Base-by-base conservation (phyloP, 2,113 vertebrate genomes). In the Helogale parvula region DNA sequence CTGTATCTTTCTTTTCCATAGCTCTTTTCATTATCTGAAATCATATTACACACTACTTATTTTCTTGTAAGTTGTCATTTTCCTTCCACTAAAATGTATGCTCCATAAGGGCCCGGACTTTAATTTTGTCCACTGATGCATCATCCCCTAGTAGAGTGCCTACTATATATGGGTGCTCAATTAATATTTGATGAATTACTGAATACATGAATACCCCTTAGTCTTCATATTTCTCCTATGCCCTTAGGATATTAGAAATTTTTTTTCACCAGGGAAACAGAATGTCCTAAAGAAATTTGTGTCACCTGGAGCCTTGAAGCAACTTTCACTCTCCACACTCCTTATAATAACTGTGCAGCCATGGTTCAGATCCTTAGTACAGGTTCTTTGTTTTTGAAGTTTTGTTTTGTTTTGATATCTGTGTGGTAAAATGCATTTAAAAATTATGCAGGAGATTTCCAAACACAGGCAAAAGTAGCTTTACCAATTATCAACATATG, bases 391-490 rank as follows among this genome's bases (percentile, higher is more conserved):
- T 52, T 63, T 63, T 57, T 57, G 14, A 63, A 11, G 15, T n/a
- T 77, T 90, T 47, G 16, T 27, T 80, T 35, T 83, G 13, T 57
- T 38, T 50, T 57, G 33, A 71, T 88, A 71, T 50, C 23, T 88
- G 13, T 65, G 52, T 12, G 5, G 69, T 95, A 88, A 77, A 83
- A 94, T 69, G 88, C 33, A 31, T 69, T 83, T 79, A 33, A 74
- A 94, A 77, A 83, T 31, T 88, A 92, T 60, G 69, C 35, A 88
- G 29, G 27, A 94, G 38, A 65, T 77, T 83, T 92, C 11, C 50
- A 96, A 95, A 84, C 16, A 54, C 19, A 50, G 17, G 63, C 10
- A 76, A 95, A 95, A 72, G 25, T 88, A 93, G 38, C 19, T 89
- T 85, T 89, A 93, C 84, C 41, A 89, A 29, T 89, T 80, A 79